Evolutionary conservation across 2,797 vertebrate species (phyloP), one percentile per base, ranked within the genome.

Genomic region (Manis crassicaudata): DNA sequence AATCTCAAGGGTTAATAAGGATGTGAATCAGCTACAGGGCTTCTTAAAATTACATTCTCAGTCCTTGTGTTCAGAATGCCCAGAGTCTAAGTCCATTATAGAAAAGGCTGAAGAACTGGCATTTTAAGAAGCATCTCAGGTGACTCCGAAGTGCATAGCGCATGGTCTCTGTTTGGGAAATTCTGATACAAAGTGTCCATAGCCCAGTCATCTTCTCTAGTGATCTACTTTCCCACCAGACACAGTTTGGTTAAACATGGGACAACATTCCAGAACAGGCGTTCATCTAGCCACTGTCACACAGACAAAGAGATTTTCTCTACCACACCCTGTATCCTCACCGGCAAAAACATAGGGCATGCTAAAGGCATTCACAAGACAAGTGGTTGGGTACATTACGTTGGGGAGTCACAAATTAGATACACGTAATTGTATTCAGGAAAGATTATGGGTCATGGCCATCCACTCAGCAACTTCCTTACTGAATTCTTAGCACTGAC

Each of bases 11-110:
- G 50, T 56, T 9, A 3, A 8, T 18, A 52, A 58, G 20, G 27
- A 70, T 37, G 2, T 32, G 58, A 72, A 46, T 37, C 5, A 27
- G 9, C 6, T 10, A 1, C 2, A 3, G 7, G 7, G 12, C 18
- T 7, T 90, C 10, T 40, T 35, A 11, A n/a, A 79, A 80, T 23
- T 0, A 35, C 7, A 67, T 16, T 68, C 40, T 46, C 1, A 58
- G 17, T 14, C 54, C 27, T 29, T 25, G 12, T 5, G 3, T 14
- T 67, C 11, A 46, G 13, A 80, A 63, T 10, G 32, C 3, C 37
- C 27, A 29, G 25, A 29, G 9, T 63, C 29, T 81, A 46, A 79
- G 23, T 37, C 43, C 70, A 29, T 23, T 63, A 80, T 0, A 77
- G 80, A 68, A 79, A 92, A 40, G 35, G 14, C 23, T 72, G 50